These are phyloP conservation scores for Anastrepha obliqua DNA, from an alignment of 1,140 invertebrate species.

Conservation along the genomic window DNA sequence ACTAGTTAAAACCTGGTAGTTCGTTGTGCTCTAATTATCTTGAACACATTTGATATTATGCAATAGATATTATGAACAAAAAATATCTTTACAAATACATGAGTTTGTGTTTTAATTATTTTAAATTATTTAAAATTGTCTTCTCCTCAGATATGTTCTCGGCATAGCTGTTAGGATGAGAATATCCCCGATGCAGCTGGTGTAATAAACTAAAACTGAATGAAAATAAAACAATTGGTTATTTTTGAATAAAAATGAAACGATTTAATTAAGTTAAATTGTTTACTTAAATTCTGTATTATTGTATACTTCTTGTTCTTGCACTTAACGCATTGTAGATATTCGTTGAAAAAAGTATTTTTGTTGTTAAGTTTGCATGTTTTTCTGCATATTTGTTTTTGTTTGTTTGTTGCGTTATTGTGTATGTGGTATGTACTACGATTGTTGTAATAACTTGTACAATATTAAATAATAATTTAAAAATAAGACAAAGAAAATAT, in stretches of 20 bases:
- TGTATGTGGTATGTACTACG: background rate
- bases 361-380: constrained; percentile 7
- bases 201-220: background rate
- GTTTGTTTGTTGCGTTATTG: background rate
- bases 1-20: no score
- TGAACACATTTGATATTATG: no score
- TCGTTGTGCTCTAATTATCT: no score
- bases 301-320: constrained; percentile 48
- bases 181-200: no score
- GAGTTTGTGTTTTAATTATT: no score
- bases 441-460: constrained; percentile 35
- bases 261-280: constrained; percentile 47
- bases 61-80: no score
- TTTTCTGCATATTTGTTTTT: background rate
- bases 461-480: constrained; percentile 48
- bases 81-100: no score
- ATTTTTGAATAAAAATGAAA: constrained; percentile 53
- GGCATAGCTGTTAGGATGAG: no score
- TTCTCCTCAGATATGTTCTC: no score
- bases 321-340: constrained; percentile 34
- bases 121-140: no score
- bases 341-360: constrained; percentile 47
- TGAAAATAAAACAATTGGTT: constrained; percentile 39
- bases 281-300: constrained; percentile 52
- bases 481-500: constrained; percentile 29